Evolutionary conservation across 2,797 vertebrate genomes (phyloP), one percentile per base, ranked within the genome.

Genomic region (Manis crassicaudata): DNA sequence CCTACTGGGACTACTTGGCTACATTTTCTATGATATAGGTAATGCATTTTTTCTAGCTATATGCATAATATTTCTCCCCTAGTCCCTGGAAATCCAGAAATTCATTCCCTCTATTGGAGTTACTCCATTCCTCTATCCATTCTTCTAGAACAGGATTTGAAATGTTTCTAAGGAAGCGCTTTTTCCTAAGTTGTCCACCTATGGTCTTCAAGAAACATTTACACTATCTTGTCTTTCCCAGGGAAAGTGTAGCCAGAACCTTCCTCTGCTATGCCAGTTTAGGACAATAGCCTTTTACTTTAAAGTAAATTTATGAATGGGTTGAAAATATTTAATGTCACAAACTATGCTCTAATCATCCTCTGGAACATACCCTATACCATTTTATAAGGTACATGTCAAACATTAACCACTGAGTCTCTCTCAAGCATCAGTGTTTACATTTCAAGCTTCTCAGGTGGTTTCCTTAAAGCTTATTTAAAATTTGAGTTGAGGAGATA

Each of bases 191-290:
- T 95, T 58, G 20, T 32, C 17, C 18, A 32, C 9, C 23, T 84
- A 20, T 84, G 10, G 35, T 92, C 40, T 94, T 95, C 18, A 1
- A 5, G 87, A 95, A 94, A 73, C 62, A 68, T 88, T 90, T 76
- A 60, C 1, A 62, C 43, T 76, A n/a, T 91, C 20, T 96, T 75
- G 7, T 9, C 16, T 77, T n/a, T 92, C 16, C 60, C 20, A n/a
- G 10, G 40, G 32, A 92, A 90, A 67, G 9, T 92, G 2, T 82
- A 91, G 40, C 5, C 46, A 92, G 40, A 3, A 52, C 5, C 21
- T 79, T 14, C 82, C 32, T 89, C 11, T 88, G 32, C 18, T 87
- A 5, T 84, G 40, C 62, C 56, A 92, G 9, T 94, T 95, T 29
- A 52, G 23, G 35, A 75, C 18, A 2, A 50, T 18, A 81, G 25